Base-by-base conservation (phyloP, 2,113 vertebrate genomes). In the Sorex fumeus region DNA sequence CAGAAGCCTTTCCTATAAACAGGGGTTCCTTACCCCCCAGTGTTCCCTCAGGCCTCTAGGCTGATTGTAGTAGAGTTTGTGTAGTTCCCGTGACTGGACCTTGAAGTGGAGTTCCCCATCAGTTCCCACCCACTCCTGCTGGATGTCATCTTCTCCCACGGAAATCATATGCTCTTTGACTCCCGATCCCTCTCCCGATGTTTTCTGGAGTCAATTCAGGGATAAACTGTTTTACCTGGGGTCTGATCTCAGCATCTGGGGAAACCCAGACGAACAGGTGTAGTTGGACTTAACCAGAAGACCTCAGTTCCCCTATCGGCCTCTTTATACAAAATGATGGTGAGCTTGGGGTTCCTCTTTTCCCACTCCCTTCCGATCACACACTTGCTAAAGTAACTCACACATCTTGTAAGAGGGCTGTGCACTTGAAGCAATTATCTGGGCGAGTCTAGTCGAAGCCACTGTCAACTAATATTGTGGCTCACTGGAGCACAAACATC, bases 351-450 rank as follows among this genome's bases (percentile, higher is more conserved):
- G 40, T 32, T 4, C 67, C 67, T 69, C 30, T 32, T n/a, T 1
- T 6, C 2, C 34, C 21, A 3, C 3, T 3, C n/a, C 2, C 5
- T 9, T 5, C 34, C 70, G 93, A 60, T 28, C 30, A 11, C 32
- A 74, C 34, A 19, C 19, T 50, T 36, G 84, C 36, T 76, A 9
- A 40, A 82, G 60, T 34, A 93, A 28, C 57, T 93, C 66, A 47
- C 66, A 47, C 13, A 62, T 60, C 86, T 84, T 36, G 40, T 66
- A 87, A 77, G 43, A 71, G 34, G 15, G 19, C 60, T 85, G 50
- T 81, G 45, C 34, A 80, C 88, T 74, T 27, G 21, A 86, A 86
- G 86, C 88, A 95, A 96, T 96, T 95, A 96, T 93, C 72, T 84
- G 64, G 92, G 84, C 77, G 84, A 92, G 76, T 79, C 87, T 93